phyloP scores from a whole-genome alignment of 2,797 vertebrate species.

The Tauraco hartlaubi region DNA sequence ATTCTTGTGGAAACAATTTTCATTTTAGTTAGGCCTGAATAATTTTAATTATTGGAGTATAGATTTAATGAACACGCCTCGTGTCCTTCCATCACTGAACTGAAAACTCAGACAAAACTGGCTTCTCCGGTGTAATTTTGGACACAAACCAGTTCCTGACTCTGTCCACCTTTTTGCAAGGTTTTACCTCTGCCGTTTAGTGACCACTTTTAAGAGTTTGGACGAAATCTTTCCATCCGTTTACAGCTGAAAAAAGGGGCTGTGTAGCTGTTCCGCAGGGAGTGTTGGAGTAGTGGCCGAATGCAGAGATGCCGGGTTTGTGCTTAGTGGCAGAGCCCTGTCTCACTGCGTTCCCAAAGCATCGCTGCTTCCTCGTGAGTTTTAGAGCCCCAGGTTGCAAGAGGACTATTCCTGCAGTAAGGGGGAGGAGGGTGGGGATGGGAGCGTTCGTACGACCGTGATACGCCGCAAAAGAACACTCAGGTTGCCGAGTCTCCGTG shows the following conservation, averaged over 20 bases:
- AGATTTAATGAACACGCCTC: background rate
- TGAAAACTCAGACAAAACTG: background rate
- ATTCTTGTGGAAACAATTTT: background rate
- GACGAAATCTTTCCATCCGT: background rate
- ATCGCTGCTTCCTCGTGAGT: rapidly evolving
- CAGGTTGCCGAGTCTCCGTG: too few species aligned
- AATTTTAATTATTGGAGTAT: background rate
- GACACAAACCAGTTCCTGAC: background rate
- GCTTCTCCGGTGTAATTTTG: background rate
- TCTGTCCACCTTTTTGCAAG: background rate
- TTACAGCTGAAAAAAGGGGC: rapidly evolving
- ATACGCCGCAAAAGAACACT: background rate
- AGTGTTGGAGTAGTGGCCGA: background rate
- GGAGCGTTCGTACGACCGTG: background rate
- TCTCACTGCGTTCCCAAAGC: background rate
- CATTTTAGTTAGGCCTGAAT: background rate
- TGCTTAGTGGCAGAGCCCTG: background rate
- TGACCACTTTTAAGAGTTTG: background rate
- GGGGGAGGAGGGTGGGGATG: background rate
- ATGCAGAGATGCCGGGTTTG: background rate
- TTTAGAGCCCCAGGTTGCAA: background rate
- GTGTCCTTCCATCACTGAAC: background rate
- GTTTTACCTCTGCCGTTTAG: background rate
- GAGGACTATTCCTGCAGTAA: background rate
- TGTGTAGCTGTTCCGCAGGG: background rate